Base-by-base conservation (phyloP, 1,140 invertebrate species). In the Drosophila bocki region DNA sequence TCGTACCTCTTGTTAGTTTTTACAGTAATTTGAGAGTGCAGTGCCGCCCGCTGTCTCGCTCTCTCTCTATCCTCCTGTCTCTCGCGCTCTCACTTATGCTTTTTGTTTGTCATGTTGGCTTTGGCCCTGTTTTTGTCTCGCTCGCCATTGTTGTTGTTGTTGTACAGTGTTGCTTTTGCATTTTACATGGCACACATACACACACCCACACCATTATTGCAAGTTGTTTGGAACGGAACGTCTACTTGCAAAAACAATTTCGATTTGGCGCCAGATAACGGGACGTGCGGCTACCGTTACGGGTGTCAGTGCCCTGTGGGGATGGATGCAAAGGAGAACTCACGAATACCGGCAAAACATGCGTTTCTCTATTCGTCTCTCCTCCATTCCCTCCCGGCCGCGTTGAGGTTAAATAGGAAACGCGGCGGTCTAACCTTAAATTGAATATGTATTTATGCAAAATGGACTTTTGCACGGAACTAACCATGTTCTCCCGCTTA, bases 41-140 rank as follows among this genome's bases (percentile, higher is more conserved):
- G 48, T 71, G 74, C 56, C 64, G 62, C 39, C 80, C 35, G 32
- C 56, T 51, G 45, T 71, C 67, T 76, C 71, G 75, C 76, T 78
- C 56, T 57, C 63, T 51, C 33, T 60, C 45, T 68, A 48, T 59
- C 54, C 51, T 44, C 53, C 41, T 37, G 39, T 53, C 56, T 39
- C 59, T 74, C 29, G 37, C 63, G 26, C 84, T 80, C 86, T 82
- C 86, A 68, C 85, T 85, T 82, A 85, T 90, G 84, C 81, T 91
- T 90, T 90, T 85, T 90, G 85, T 90, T 90, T 90, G 85, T 90
- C 85, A 90, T 90, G 85, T 90, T 90, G 82, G 82, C 82, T 74
- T 74, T 72, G 70, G 68, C 70, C 70, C 69, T 75, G 56, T 74
- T 75, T 74, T 60, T 71, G 54, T 72, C 69, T 71, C 53, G 71